Percentiles rank a stretch among this genome's conserved stretches.
These are phyloP conservation scores for Genyomyrus donnyi DNA, from an alignment of 2,113 vertebrate species.

Conservation along the genomic window DNA sequence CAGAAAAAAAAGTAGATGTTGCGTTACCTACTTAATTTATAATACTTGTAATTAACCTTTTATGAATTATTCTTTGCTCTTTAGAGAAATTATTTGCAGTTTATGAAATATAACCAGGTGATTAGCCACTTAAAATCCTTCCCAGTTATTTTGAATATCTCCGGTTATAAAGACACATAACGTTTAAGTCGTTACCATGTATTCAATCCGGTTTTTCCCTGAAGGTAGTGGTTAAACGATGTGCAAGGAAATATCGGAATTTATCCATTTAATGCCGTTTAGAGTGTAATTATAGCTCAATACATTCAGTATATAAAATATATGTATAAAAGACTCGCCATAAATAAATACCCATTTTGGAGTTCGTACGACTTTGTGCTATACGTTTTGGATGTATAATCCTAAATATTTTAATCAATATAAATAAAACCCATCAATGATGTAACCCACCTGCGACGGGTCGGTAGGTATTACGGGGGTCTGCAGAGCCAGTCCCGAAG, in stretches of 20 bases:
- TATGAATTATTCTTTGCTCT: neutral
- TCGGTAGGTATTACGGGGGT: neutral
- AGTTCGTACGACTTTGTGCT: neutral
- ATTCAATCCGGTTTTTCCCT: neutral
- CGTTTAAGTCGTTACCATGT: neutral
- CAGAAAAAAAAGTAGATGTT: neutral
- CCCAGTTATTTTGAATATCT: neutral
- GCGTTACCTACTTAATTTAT: neutral
- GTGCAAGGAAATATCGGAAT: neutral
- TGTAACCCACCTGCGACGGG: neutral
- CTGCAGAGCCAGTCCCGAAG: conserved; percentile 46
- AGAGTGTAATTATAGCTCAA: neutral
- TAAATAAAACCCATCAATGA: conserved; percentile 16
- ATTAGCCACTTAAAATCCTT: neutral
- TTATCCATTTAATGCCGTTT: neutral
- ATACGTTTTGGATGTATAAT: neutral
- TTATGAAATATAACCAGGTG: neutral
- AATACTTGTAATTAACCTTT: conserved; percentile 1
- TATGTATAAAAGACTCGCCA: neutral
- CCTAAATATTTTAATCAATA: neutral
- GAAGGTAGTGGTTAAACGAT: neutral
- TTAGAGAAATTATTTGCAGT: neutral
- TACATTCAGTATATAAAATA: neutral
- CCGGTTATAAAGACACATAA: neutral
- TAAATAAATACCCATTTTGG: conserved; percentile 7